Base-by-base conservation (phyloP, 2,888 invertebrate species). In the Dryobota labecula region DNA sequence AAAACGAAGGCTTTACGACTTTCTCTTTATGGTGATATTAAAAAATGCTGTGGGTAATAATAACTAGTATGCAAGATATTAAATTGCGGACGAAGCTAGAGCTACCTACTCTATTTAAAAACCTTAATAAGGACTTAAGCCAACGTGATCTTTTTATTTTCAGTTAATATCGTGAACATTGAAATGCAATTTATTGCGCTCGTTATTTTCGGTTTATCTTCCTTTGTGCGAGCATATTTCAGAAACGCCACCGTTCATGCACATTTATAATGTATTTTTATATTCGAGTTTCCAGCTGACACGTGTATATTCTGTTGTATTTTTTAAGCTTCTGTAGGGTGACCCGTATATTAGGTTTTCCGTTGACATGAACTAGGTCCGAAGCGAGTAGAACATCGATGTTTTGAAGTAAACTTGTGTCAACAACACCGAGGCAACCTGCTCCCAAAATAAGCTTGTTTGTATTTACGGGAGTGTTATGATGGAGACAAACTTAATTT, bases 1-100 rank as follows among this genome's bases (percentile, higher is more conserved):
- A 38, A 41, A 27, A 43, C 20, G 54, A 45, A 51, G 11, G 43
- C 68, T 81, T 80, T 81, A 81, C 36, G 82, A 70, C 67, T 65
- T 73, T n/a, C 13, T 78, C 38, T 74, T 81, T 65, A 78, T 81
- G 82, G 57, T 65, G 61, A 77, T 80, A 77, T 81, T 74, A 73
- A 80, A 79, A 79, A 80, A 70, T 54, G 54, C 58, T 45, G 57
- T 27, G 36, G 36, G 53, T n/a, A 27, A 68, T 61, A 70, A 70
- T 73, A 80, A 80, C 60, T 63, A 73, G 24, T 69, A 58, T 71
- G 33, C 63, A 67, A 76, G 69, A 73, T 73, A 77, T 77, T 73
- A 80, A 76, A 76, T 36, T 67, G 64, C 64, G 53, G 33, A 53
- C 36, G 49, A 53, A 62, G 54, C 54, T 20, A 13, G 36, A 67